phyloP scores from a whole-genome alignment of 2,888 invertebrate genomes.

The Anticlea derivata region DNA sequence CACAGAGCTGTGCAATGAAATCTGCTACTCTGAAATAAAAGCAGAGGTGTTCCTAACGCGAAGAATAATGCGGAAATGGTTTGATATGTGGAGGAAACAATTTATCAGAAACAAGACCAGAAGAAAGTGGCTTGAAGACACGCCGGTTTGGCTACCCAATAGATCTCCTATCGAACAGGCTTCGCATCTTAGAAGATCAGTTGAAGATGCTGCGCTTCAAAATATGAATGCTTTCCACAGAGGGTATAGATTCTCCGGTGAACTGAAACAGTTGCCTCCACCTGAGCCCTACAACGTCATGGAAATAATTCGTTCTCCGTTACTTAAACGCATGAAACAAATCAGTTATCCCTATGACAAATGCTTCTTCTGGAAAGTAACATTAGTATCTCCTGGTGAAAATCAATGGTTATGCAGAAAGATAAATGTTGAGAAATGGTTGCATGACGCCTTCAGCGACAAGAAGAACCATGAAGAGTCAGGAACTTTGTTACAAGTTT shows the following conservation, averaged over 20 bases:
- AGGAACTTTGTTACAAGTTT: conserved; percentile 63
- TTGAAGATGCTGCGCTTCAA: conserved; percentile 60
- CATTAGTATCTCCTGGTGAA: conserved; percentile 82
- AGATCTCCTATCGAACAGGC: conserved; percentile 68
- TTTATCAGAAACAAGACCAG: conserved; percentile 62
- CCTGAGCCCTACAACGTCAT: conserved; percentile 68
- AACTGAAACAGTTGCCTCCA: conserved; percentile 55
- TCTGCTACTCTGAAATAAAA: conserved; percentile 63
- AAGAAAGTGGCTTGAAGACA: conserved; percentile 65
- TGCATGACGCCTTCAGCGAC: conserved; percentile 73
- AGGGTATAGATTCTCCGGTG: conserved; percentile 69
- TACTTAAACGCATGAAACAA: conserved; percentile 76
- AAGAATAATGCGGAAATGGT: conserved; percentile 69
- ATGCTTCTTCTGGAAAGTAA: conserved; percentile 85
- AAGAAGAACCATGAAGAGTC: conserved; percentile 61
- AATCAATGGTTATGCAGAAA: conserved; percentile 68
- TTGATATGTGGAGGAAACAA: conserved; percentile 64
- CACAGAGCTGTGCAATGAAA: conserved; percentile 58
- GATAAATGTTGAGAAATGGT: conserved; percentile 74
- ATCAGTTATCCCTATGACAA: conserved; percentile 70
- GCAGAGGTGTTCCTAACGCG: conserved; percentile 63
- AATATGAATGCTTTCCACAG: conserved; percentile 71
- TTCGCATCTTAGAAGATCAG: conserved; percentile 49
- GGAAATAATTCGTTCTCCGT: conserved; percentile 73
- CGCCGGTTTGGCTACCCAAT: conserved; percentile 73